A percentile compares a stretch with the other conserved stretches of the same genome.
Conservation (phyloP, 2,888 invertebrate species). For the Tridacna gigas region DNA sequence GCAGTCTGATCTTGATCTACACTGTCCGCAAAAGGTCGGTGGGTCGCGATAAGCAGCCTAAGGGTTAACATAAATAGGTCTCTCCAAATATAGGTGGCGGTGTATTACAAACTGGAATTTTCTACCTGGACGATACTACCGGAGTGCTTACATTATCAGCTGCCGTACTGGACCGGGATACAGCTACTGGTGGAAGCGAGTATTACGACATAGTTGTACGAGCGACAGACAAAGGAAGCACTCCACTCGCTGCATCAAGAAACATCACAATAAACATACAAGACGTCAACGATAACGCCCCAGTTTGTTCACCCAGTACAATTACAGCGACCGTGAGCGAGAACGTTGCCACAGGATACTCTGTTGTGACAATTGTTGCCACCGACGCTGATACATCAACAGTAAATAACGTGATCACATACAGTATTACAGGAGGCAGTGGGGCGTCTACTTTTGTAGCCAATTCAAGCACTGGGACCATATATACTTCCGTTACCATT, state of each 20-base stretch:
- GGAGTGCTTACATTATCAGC: constrained; percentile 58
- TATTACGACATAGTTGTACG: constrained; percentile 69
- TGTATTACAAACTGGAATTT: constrained; percentile 61
- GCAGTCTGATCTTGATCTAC: no score
- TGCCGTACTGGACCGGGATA: constrained; percentile 59
- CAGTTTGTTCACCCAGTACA: constrained; percentile 62
- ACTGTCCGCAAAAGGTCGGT: no score
- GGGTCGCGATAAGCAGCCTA: no score
- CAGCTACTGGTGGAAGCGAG: constrained; percentile 72
- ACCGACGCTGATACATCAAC: constrained; percentile 65
- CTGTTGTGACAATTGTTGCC: constrained; percentile 57
- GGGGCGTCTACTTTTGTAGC: constrained; percentile 68
- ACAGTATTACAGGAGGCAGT: constrained; percentile 68
- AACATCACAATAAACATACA: constrained; percentile 62
- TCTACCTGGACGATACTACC: constrained; percentile 65
- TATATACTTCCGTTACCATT: constrained; percentile 60
- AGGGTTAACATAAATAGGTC: no score
- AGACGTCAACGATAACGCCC: constrained; percentile 73
- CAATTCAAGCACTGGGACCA: constrained; percentile 65
- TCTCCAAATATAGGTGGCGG: constrained; percentile 51
- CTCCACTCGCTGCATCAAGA: constrained; percentile 61
- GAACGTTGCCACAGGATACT: constrained; percentile 51
- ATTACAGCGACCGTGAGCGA: constrained; percentile 67
- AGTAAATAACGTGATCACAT: constrained; percentile 69
- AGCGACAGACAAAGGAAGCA: constrained; percentile 72